These are phyloP conservation scores for Chrysolina haemoptera DNA, from an alignment of 2,888 invertebrate genomes.

Conservation along the genomic window DNA sequence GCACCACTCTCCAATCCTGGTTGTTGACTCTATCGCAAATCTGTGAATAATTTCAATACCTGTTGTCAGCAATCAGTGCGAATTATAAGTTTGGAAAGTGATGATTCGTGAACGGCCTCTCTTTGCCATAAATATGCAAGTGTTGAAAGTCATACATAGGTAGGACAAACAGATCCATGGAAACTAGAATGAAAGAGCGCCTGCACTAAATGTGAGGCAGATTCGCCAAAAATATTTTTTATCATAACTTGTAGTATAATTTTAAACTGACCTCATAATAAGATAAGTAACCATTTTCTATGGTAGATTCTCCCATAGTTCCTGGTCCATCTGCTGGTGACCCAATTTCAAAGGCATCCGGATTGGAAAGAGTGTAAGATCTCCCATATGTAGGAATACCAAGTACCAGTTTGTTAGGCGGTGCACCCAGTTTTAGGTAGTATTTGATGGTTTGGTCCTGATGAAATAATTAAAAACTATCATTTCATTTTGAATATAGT, in stretches of 20 bases:
- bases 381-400: slow-evolving; percentile 93
- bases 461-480: slow-evolving; percentile 8
- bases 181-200: no score
- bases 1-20: slow-evolving; percentile 86
- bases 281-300: slow-evolving; percentile 93
- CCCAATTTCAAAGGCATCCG: slow-evolving; percentile 88
- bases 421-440: slow-evolving; percentile 85
- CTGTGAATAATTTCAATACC: slow-evolving; percentile 69
- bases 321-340: slow-evolving; percentile 93
- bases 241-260: no score
- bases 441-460: slow-evolving; percentile 90
- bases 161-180: no score
- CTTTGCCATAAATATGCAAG: no score
- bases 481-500: no score
- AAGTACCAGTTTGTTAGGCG: slow-evolving; percentile 84
- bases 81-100: no score
- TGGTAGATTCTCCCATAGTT: slow-evolving; percentile 90
- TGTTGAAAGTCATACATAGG: no score
- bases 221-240: no score
- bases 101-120: no score
- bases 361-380: slow-evolving; percentile 90
- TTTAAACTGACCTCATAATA: slow-evolving; percentile 84
- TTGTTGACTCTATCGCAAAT: slow-evolving; percentile 87
- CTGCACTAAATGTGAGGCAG: no score
- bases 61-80: neutral